phyloP scores from a whole-genome alignment of 2,113 vertebrate genomes.

The Nerophis lumbriciformis region DNA sequence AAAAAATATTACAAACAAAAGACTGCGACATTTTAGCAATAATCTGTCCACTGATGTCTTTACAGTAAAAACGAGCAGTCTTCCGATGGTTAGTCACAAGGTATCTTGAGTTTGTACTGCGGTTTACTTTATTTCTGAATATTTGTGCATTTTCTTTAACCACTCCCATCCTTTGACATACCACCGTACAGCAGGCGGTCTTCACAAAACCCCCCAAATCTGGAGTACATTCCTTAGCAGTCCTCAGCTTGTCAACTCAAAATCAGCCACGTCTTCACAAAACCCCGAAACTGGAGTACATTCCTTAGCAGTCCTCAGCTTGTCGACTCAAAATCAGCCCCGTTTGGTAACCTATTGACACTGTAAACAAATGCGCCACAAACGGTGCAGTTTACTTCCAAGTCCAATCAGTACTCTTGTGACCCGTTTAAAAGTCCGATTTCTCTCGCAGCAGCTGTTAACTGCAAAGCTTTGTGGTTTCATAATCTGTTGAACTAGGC shows the following conservation, averaged over 20 bases:
- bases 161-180: conserved; percentile 25
- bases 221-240: conserved; percentile 56
- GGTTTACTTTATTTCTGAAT: conserved; percentile 9
- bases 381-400: conserved; percentile 10
- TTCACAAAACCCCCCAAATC: conserved; percentile 39
- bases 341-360: conserved; percentile 37
- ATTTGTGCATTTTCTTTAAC: conserved; percentile 31
- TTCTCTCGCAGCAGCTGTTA: conserved; percentile 70
- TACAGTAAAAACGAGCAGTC: conserved; percentile 69
- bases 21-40: conserved; percentile 74
- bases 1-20: conserved; percentile 92
- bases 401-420: conserved; percentile 19
- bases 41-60: conserved; percentile 83
- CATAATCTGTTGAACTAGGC: conserved; percentile 91
- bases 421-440: conserved; percentile 7
- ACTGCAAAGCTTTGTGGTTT: conserved; percentile 96
- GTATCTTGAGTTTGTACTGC: conserved; percentile 41
- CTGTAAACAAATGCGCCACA: conserved; percentile 23
- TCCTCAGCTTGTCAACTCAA: conserved; percentile 26
- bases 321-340: conserved; percentile 24
- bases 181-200: conserved; percentile 22
- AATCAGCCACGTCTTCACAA: conserved; percentile 35
- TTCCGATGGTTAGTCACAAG: conserved; percentile 20
- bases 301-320: conserved; percentile 50
- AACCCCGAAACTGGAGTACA: conserved; percentile 48